Base-by-base conservation (phyloP, 2,797 vertebrate species). In the Tarsius wallacei region DNA sequence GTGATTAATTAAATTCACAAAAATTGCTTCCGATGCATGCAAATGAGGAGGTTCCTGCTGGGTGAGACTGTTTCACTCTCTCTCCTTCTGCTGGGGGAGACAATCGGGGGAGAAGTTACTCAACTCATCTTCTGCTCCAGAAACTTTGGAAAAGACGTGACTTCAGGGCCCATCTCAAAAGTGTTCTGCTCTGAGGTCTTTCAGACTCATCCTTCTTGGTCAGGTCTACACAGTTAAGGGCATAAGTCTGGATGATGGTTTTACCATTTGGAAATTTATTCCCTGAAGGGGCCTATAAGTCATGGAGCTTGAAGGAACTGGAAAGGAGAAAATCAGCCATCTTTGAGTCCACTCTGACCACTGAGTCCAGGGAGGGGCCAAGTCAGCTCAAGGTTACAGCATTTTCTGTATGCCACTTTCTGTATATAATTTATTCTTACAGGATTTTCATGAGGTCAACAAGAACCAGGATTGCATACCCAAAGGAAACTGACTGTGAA, bases 1-100 rank as follows among this genome's bases (percentile, higher is more conserved):
- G 97, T 98, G 97, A 98, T 98, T 98, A 98, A 98, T 98, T 98
- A 98, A 98, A 98, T 98, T 97, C 97, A 96, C 90, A 93, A 93
- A 94, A 97, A 96, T 97, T 97, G 96, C 95, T 98, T 97, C 97
- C 90, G 68, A 94, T 70, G 94, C 96, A 97, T 97, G 84, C 82
- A 98, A 98, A 98, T 98, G 78, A 96, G 55, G 86, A 53, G 59
- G 76, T 49, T 94, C 97, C 98, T 94, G 97, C 97, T 96, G 96
- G 95, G 97, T 55, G 97, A 97, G 97, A 94, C 87, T 66, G 78
- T 87, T 17, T 82, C 83, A 36, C 86, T 81, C 87, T 66, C 94
- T 64, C 95, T 89, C 80, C 74, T 77, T 73, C 55, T 87, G 97
- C 91, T 73, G 57, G 21, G 64, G 78, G 14, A 82, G 76, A 16